Conservation (phyloP, 2,888 invertebrate genomes). For the Chrysotoxum bicinctum region DNA sequence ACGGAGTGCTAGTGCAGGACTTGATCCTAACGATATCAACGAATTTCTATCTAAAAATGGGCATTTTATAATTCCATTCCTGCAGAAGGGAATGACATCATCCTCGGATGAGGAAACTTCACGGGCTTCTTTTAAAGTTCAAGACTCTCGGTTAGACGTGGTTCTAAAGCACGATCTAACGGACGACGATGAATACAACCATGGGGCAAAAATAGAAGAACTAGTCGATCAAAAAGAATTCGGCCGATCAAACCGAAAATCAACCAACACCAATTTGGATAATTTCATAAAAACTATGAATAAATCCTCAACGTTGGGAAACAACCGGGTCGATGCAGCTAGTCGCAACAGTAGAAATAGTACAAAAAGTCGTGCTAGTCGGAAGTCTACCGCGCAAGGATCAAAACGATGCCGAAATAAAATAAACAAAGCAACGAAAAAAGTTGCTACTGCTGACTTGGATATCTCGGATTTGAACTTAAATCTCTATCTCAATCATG, state of each 20-base stretch:
- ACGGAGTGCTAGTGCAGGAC: slow-evolving; percentile 78
- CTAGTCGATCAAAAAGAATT: slow-evolving; percentile 72
- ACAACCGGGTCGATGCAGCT: slow-evolving; percentile 65
- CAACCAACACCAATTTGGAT: slow-evolving; percentile 76
- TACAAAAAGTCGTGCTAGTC: slow-evolving; percentile 78
- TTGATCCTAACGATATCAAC: slow-evolving; percentile 79
- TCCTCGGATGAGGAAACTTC: slow-evolving; percentile 81
- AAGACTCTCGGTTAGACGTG: slow-evolving; percentile 81
- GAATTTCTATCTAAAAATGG: slow-evolving; percentile 80
- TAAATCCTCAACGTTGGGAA: slow-evolving; percentile 74
- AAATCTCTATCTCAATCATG: slow-evolving; percentile 74
- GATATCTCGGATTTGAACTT: slow-evolving; percentile 78
- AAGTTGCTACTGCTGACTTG: slow-evolving; percentile 71
- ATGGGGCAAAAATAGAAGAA: slow-evolving; percentile 76
- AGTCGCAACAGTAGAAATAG: slow-evolving; percentile 76
- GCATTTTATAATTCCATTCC: slow-evolving; percentile 80
- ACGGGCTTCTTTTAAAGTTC: slow-evolving; percentile 80
- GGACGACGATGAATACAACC: slow-evolving; percentile 75
- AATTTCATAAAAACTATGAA: slow-evolving; percentile 78
- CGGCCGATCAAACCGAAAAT: slow-evolving; percentile 73
- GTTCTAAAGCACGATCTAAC: slow-evolving; percentile 78
- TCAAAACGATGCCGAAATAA: slow-evolving; percentile 65
- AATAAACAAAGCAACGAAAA: slow-evolving; percentile 67
- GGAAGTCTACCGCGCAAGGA: slow-evolving; percentile 77
- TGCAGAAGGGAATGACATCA: slow-evolving; percentile 81